phyloP scores from a whole-genome alignment of 2,888 invertebrate genomes.

The Halictus ligatus region DNA sequence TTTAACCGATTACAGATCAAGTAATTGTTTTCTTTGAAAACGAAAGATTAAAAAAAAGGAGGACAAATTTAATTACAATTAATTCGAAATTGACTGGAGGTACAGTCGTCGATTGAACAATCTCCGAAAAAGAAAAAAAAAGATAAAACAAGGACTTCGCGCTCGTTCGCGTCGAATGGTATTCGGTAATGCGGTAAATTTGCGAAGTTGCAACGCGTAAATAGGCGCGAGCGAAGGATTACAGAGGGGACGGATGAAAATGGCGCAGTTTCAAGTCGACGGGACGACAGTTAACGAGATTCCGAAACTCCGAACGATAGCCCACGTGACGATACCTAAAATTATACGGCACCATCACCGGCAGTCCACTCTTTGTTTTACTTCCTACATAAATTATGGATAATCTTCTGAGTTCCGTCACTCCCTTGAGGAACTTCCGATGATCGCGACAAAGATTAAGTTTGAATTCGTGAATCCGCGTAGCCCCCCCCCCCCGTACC shows the following conservation, averaged over 20 bases:
- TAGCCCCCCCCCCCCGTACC: constrained; percentile 1
- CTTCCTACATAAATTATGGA: constrained; percentile 73
- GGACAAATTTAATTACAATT: not conserved
- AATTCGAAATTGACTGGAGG: not conserved
- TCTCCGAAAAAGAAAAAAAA: not conserved
- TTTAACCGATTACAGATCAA: no score
- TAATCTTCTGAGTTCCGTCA: constrained; percentile 68
- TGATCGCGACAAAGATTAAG: constrained; percentile 60
- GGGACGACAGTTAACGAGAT: constrained; percentile 61
- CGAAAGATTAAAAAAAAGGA: no score
- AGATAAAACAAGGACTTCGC: not conserved
- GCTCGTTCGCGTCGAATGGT: not conserved
- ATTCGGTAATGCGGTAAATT: not conserved
- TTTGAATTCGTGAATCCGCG: constrained; percentile 54
- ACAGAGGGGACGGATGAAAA: constrained; percentile 1
- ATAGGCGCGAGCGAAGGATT: constrained; percentile 10
- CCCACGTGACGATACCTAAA: constrained; percentile 61
- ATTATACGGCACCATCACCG: constrained; percentile 66
- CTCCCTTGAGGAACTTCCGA: constrained; percentile 55
- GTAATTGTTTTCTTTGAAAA: no score
- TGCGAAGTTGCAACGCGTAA: not conserved
- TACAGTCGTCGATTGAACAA: not conserved
- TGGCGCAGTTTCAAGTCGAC: constrained; percentile 22
- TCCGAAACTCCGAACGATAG: constrained; percentile 62
- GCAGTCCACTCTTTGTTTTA: constrained; percentile 67